phyloP scores from a whole-genome alignment of 2,888 invertebrate genomes.

The Meta bourneti region DNA sequence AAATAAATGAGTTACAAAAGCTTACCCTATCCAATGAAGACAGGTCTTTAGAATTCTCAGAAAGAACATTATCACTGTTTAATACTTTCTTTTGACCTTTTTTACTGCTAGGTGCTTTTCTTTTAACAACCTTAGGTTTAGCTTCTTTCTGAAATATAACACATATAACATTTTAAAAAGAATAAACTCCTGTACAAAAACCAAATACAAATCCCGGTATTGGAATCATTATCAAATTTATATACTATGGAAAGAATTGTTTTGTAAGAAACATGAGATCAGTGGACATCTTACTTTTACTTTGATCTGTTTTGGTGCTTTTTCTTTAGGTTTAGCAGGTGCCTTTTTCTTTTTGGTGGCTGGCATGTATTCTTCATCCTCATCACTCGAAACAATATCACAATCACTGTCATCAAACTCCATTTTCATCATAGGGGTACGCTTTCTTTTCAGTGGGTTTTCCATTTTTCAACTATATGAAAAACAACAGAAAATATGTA shows the following conservation, averaged over 20 bases:
- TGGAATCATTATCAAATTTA: too few relatives aligned
- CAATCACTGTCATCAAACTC: neutral
- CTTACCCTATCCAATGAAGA: too few relatives aligned
- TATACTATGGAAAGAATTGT: too few relatives aligned
- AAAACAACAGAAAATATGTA: too few relatives aligned
- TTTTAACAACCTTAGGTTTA: neutral
- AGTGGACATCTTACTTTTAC: neutral
- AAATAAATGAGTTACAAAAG: neutral
- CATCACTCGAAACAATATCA: neutral
- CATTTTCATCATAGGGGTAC: neutral
- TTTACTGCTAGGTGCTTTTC: neutral
- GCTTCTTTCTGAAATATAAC: slow-evolving; percentile 12
- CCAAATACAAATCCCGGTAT: neutral
- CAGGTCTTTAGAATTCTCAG: too few relatives aligned
- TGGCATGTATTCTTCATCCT: slow-evolving; percentile 14
- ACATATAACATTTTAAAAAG: neutral
- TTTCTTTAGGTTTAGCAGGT: too few relatives aligned
- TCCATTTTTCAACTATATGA: too few relatives aligned
- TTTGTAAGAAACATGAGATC: too few relatives aligned
- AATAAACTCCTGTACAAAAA: neutral
- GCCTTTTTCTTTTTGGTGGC: slow-evolving; percentile 28
- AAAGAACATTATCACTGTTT: neutral
- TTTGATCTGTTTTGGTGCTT: neutral
- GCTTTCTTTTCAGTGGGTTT: too few relatives aligned
- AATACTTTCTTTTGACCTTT: neutral